Evolutionary conservation across 2,113 vertebrate genomes (phyloP), one percentile per base, ranked within the genome.

Genomic region (Grantiella picta): DNA sequence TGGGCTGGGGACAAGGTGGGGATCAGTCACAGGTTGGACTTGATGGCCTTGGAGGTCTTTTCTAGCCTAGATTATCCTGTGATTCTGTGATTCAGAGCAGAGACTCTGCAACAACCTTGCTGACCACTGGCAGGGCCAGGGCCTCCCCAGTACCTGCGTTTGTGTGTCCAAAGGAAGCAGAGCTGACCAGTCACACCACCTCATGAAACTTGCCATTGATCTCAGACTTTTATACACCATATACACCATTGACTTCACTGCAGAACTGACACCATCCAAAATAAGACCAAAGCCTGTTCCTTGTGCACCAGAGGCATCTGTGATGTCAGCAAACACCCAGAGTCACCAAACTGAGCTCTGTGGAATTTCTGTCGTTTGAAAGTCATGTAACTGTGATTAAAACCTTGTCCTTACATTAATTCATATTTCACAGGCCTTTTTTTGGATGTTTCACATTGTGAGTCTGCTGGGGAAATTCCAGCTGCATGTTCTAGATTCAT

Each of bases 381-480:
- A 80, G 42, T 42, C 49, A 22, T 47, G 45, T 78, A 52, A 44
- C 77, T 95, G 36, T 35, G 63, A 85, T 94, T 73, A 73, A 94
- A 95, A 72, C 59, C 73, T 72, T 70, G 59, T 91, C 50, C 71
- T 72, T 35, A 47, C 59, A 82, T 47, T 77, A 95, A 92, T 87
- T 90, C 71, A n/a, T 82, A 80, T 83, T 95, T 88, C 78, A 70
- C 63, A 40, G 63, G 49, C 40, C 42, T 57, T 82, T 82, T 36
- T 57, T 29, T 2, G 2, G 40, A 82, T 65, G 20, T 85, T 76
- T 91, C 79, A 29, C 50, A 2, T 42, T 17, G 70, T 59, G 61
- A 85, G 33, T 90, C 93, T 2, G 2, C 82, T 87, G 90, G 87
- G 91, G 66, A 82, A 91, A 87, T 88, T 88, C 54, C 94, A 77